Percentiles rank a stretch among this genome's conserved stretches.
Evolutionary conservation across 2,113 vertebrate genomes (phyloP).

Genomic region (Campylomormyrus tamandua): DNA sequence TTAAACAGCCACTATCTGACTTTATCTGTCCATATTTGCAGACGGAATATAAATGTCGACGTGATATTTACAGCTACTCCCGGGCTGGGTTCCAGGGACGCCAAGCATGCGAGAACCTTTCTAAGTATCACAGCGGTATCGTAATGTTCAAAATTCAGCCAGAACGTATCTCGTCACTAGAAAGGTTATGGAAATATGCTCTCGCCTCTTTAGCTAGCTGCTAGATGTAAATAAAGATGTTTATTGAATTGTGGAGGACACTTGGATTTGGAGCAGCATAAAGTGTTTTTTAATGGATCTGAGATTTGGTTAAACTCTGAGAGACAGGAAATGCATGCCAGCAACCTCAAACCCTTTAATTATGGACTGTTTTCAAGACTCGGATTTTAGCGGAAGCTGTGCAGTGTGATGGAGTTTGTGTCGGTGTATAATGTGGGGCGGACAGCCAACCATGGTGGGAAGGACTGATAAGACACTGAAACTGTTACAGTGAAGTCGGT

Average conservation of each 20-base stretch:
- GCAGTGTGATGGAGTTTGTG: not conserved
- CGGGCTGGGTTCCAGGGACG: not conserved
- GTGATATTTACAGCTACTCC: not conserved
- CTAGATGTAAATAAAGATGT: not conserved
- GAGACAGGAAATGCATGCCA: not conserved
- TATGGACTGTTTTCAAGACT: not conserved
- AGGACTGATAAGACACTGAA: not conserved
- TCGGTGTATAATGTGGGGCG: not conserved
- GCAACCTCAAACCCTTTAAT: not conserved
- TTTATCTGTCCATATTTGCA: not conserved
- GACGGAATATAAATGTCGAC: not conserved
- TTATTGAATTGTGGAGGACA: slow-evolving; percentile 26
- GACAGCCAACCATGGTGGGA: not conserved
- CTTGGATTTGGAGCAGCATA: not conserved
- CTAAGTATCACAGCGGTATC: not conserved
- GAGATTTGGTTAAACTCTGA: not conserved
- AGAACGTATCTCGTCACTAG: not conserved
- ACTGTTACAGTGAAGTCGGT: not conserved
- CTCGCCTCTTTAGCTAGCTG: not conserved
- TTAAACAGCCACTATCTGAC: not conserved
- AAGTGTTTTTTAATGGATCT: not conserved
- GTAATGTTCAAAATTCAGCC: not conserved
- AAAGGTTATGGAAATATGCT: not conserved
- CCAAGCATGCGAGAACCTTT: not conserved
- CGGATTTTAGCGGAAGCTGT: not conserved